phyloP scores from a whole-genome alignment of 2,113 vertebrate genomes.

The Lepisosteus osseus region DNA sequence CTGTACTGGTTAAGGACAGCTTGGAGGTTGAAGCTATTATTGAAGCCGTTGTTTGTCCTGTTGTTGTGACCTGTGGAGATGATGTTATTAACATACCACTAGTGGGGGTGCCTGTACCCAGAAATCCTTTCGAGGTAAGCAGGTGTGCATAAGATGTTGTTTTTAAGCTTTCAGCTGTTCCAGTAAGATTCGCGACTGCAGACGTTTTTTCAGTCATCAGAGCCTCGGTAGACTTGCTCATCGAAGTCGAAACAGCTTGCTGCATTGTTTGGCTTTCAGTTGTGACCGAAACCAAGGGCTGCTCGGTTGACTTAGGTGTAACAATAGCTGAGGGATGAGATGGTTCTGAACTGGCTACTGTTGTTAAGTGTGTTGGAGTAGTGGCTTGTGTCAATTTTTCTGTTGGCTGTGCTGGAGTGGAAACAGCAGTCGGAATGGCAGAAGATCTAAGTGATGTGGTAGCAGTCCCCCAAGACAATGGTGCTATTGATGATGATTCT shows the following conservation, averaged over 20 bases:
- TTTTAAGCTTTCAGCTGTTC: conserved; percentile 1
- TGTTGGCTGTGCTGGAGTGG: conserved; percentile 16
- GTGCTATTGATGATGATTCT: conserved; percentile 42
- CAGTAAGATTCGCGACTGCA: neutral
- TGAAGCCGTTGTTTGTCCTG: neutral
- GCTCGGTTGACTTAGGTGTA: conserved; percentile 9
- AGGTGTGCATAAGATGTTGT: neutral
- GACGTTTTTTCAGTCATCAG: neutral
- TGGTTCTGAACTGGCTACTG: conserved; percentile 4
- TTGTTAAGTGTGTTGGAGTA: neutral
- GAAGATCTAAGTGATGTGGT: conserved; percentile 23
- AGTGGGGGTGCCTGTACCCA: neutral
- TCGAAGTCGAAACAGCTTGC: neutral
- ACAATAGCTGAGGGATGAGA: neutral
- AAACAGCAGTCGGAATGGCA: conserved; percentile 16
- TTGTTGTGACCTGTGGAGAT: neutral
- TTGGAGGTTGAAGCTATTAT: conserved; percentile 4
- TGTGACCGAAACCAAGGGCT: neutral
- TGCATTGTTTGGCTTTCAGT: conserved; percentile 5
- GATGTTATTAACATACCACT: neutral
- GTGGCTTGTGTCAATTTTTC: conserved; percentile 17
- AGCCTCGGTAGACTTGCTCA: neutral
- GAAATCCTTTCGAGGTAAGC: neutral
- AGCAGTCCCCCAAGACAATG: conserved; percentile 29
- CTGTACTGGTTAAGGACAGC: conserved; percentile 24